Percentiles rank a stretch among this genome's conserved stretches.
Conservation (phyloP, 1,140 invertebrate genomes). For the Nomia melanderi region DNA sequence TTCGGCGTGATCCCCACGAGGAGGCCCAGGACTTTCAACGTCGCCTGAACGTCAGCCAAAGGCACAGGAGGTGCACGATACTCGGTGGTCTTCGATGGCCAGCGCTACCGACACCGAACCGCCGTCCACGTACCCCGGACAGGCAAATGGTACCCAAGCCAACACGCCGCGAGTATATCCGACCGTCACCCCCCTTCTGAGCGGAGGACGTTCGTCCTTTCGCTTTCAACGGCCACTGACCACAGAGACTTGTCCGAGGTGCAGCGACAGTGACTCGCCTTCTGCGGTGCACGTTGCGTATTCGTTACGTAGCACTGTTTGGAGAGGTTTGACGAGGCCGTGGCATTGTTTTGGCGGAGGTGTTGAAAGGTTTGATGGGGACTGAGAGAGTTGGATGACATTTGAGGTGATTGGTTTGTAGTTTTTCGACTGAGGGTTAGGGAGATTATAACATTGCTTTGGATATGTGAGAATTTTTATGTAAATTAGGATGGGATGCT, state of each 20-base stretch:
- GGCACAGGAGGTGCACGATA: neutral
- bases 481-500: too few relatives aligned
- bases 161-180: conserved; percentile 42
- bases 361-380: too few relatives aligned
- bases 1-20: conserved; percentile 34
- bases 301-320: too few relatives aligned
- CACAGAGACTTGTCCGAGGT: conserved; percentile 19
- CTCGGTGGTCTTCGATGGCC: neutral
- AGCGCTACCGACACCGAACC: conserved; percentile 3
- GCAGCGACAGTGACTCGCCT: neutral
- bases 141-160: conserved; percentile 46
- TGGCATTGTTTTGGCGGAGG: too few relatives aligned
- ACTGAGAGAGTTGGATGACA: too few relatives aligned
- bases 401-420: too few relatives aligned
- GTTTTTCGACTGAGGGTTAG: too few relatives aligned
- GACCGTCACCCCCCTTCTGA: conserved; percentile 41
- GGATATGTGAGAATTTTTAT: too few relatives aligned
- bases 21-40: conserved; percentile 19
- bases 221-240: conserved; percentile 68
- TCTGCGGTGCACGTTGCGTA: too few relatives aligned
- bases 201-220: conserved; percentile 58
- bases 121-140: conserved; percentile 23
- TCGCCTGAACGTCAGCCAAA: neutral
- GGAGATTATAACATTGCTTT: too few relatives aligned
- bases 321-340: too few relatives aligned